These are phyloP conservation scores for Melanostoma mellinum DNA, from an alignment of 2,888 invertebrate species.

Conservation along the genomic window DNA sequence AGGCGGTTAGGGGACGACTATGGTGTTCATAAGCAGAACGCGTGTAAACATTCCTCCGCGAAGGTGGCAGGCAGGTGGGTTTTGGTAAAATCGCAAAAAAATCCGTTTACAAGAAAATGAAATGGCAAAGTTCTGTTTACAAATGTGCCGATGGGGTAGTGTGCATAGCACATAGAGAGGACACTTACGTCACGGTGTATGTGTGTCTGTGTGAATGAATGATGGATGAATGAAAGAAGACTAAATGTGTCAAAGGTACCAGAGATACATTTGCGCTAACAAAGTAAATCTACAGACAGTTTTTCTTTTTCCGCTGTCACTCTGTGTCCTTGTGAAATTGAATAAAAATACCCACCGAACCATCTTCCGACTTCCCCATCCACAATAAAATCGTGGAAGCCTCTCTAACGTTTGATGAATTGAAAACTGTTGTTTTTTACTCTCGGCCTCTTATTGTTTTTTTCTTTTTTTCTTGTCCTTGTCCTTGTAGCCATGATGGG, in stretches of 20 bases:
- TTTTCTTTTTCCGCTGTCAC: constrained; percentile 9
- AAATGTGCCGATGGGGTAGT: constrained; percentile 35
- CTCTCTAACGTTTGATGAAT: constrained; percentile 48
- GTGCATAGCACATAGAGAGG: not conserved
- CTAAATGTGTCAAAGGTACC: constrained; percentile 55
- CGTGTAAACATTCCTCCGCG: not conserved
- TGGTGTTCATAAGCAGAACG: constrained; percentile 26
- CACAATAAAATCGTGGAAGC: constrained; percentile 12
- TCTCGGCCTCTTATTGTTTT: not conserved
- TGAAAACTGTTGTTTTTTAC: constrained; percentile 27
- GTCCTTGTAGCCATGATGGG: not conserved
- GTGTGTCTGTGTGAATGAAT: constrained; percentile 17
- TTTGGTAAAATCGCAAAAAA: constrained; percentile 13
- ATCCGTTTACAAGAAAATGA: constrained; percentile 47
- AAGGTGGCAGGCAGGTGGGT: not conserved
- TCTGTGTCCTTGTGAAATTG: constrained; percentile 27
- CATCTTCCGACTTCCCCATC: not conserved
- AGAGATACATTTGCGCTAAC: constrained; percentile 22
- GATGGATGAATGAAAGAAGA: constrained; percentile 44
- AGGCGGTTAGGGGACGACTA: constrained; percentile 10
- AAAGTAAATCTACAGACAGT: constrained; percentile 40
- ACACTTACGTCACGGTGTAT: constrained; percentile 6
- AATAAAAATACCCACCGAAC: constrained; percentile 30
- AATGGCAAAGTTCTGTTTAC: constrained; percentile 51
- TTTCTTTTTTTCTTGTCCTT: not conserved